These are phyloP conservation scores for Meloe dianella DNA, from an alignment of 2,888 invertebrate species.

Conservation along the genomic window DNA sequence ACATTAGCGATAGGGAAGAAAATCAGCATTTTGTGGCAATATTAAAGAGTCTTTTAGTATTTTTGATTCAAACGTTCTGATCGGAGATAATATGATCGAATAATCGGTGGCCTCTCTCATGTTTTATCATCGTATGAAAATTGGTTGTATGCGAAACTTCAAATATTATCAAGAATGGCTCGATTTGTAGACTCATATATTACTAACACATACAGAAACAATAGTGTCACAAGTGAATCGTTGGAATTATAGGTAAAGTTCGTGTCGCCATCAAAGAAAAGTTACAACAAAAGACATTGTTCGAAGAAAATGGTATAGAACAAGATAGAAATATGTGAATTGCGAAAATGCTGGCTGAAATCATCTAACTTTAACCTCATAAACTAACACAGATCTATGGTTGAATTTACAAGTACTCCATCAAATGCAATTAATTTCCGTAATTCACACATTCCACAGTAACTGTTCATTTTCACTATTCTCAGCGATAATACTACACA, in stretches of 20 bases:
- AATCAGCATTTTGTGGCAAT: slow-evolving; percentile 31
- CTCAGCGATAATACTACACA: neutral
- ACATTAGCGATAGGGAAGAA: slow-evolving; percentile 32
- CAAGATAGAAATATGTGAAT: slow-evolving; percentile 30
- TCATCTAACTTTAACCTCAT: slow-evolving; percentile 6
- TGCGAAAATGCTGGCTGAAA: slow-evolving; percentile 17
- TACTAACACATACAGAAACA: slow-evolving; percentile 11
- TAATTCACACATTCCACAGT: slow-evolving; percentile 28
- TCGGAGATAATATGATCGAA: slow-evolving; percentile 21
- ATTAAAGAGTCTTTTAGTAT: slow-evolving; percentile 7
- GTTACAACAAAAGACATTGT: slow-evolving; percentile 32
- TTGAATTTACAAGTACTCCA: slow-evolving; percentile 32
- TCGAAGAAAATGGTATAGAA: slow-evolving; percentile 11
- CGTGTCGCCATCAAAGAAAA: slow-evolving; percentile 20
- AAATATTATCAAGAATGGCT: slow-evolving; percentile 28
- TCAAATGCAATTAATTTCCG: slow-evolving; percentile 36
- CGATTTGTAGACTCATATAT: slow-evolving; percentile 16
- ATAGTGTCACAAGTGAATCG: slow-evolving; percentile 27
- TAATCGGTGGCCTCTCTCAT: slow-evolving; percentile 21
- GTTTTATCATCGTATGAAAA: slow-evolving; percentile 26
- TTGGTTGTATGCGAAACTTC: slow-evolving; percentile 25
- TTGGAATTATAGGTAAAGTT: slow-evolving; percentile 32
- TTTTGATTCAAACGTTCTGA: slow-evolving; percentile 25
- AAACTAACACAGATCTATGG: slow-evolving; percentile 21
- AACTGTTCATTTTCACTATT: slow-evolving; percentile 20